These are phyloP conservation scores for Diglossa cyanea DNA, from an alignment of 2,797 vertebrate species.

Conservation along the genomic window DNA sequence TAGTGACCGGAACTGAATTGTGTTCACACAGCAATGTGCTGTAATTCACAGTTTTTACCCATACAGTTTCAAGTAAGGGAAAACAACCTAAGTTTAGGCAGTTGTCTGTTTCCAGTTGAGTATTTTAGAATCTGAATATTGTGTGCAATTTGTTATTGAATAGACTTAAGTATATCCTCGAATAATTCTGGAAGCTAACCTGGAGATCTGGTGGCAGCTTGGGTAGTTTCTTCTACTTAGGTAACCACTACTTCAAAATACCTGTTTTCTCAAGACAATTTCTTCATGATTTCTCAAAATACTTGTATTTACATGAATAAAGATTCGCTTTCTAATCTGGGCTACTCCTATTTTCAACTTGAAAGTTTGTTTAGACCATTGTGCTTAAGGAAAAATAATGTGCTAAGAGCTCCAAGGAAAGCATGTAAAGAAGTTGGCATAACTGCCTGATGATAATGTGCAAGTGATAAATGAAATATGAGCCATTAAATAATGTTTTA, in stretches of 20 bases:
- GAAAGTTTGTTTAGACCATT: not conserved
- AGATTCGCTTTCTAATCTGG: not conserved
- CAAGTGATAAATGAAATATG: not conserved
- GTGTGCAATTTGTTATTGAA: not conserved
- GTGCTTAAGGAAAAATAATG: not conserved
- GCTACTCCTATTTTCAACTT: not conserved
- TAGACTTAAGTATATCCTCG: not conserved
- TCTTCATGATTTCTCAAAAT: not conserved
- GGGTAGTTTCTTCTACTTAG: not conserved
- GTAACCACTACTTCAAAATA: not conserved
- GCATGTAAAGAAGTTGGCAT: not conserved
- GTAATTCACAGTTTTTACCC: not conserved
- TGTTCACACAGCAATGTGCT: not conserved
- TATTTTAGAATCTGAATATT: not conserved
- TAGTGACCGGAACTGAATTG: not conserved
- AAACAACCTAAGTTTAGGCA: not conserved
- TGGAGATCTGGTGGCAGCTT: not conserved
- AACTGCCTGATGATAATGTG: not conserved
- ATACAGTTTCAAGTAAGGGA: not conserved
- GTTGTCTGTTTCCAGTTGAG: not conserved
- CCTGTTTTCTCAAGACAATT: not conserved
- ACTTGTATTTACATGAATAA: not conserved
- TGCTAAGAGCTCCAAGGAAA: not conserved
- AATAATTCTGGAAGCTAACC: not conserved
- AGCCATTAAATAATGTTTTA: not conserved